These are phyloP conservation scores for Drosophila flavopinicola DNA, from an alignment of 2,888 invertebrate genomes.

Conservation along the genomic window DNA sequence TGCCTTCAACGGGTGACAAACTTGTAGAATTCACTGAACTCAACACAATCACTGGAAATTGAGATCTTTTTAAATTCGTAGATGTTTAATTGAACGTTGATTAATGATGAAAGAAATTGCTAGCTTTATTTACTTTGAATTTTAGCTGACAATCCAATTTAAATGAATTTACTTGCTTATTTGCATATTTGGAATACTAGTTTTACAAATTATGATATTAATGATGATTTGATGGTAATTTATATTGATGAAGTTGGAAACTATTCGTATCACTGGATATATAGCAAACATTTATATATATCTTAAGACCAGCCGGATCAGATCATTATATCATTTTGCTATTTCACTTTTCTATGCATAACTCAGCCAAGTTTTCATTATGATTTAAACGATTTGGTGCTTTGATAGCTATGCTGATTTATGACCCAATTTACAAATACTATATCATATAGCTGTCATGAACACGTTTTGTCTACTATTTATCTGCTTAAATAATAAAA, in stretches of 20 bases:
- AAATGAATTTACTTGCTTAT: too few relatives aligned
- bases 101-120: constrained; percentile 3
- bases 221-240: too few relatives aligned
- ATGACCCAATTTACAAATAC: not conserved
- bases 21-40: constrained; percentile 36
- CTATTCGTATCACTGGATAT: too few relatives aligned
- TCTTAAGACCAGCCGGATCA: constrained; percentile 1
- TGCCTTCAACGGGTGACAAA: constrained; percentile 43
- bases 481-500: too few relatives aligned
- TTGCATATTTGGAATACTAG: too few relatives aligned
- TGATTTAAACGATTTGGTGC: not conserved
- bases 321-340: constrained; percentile 26
- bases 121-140: constrained; percentile 3
- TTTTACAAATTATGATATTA: not conserved
- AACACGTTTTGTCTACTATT: too few relatives aligned
- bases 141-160: not conserved
- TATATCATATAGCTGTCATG: not conserved
- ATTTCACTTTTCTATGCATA: too few relatives aligned
- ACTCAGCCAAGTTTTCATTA: too few relatives aligned
- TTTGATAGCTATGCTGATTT: not conserved
- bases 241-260: too few relatives aligned
- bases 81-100: constrained; percentile 7
- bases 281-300: not conserved
- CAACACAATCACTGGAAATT: constrained; percentile 18
- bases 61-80: not conserved